phyloP scores from a whole-genome alignment of 2,888 invertebrate genomes.

The Heteromurus nitidus region DNA sequence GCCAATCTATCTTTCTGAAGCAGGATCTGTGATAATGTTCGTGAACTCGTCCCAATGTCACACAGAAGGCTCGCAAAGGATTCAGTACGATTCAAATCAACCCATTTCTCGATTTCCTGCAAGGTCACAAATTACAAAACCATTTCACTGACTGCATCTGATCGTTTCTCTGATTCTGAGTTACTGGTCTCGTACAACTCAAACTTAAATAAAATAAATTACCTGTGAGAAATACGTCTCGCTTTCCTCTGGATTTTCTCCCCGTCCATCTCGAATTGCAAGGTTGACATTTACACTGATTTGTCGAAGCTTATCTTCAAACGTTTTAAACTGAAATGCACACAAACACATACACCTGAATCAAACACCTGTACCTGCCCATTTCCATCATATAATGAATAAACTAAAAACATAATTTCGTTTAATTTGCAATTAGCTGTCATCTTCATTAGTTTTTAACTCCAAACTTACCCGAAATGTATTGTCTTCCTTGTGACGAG shows the following conservation, averaged over 20 bases:
- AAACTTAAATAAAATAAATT: too few species aligned
- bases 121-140: neutral
- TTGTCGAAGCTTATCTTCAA: constrained; percentile 89
- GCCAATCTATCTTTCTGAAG: constrained; percentile 87
- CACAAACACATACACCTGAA: too few species aligned
- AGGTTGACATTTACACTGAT: constrained; percentile 93
- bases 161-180: too few species aligned
- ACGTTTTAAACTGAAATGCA: constrained; percentile 87
- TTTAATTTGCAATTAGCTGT: too few species aligned
- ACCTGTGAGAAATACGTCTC: constrained; percentile 83
- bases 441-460: too few species aligned
- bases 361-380: too few species aligned
- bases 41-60: constrained; percentile 84
- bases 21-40: constrained; percentile 88
- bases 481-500: constrained; percentile 72
- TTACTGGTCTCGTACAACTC: too few species aligned
- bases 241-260: constrained; percentile 81
- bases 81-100: constrained; percentile 89
- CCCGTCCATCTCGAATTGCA: constrained; percentile 84
- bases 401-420: too few species aligned
- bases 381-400: too few species aligned
- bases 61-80: constrained; percentile 86
- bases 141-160: too few species aligned
- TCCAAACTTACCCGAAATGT: constrained; percentile 72
- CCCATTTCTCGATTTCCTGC: constrained; percentile 91